Percentiles rank a stretch among this genome's conserved stretches.
Conservation (phyloP, 2,797 vertebrate genomes). For the Neoniphon sammara region DNA sequence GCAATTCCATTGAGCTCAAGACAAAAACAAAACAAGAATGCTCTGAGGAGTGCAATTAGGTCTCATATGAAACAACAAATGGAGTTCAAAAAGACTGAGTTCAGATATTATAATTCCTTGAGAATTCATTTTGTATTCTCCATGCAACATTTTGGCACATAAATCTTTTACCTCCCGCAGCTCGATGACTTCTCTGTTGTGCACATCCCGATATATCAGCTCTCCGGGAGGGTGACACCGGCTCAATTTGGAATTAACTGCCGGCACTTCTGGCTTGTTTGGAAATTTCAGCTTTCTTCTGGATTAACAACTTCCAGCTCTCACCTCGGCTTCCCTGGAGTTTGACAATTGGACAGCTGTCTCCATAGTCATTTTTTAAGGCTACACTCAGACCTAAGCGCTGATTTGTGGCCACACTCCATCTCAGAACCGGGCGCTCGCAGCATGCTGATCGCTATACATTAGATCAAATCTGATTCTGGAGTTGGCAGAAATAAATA, state of each 20-base stretch:
- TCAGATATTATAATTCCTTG: no score
- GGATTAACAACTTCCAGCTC: conserved; percentile 7
- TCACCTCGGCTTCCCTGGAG: not conserved
- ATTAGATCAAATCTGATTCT: conserved; percentile 29
- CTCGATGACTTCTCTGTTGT: not conserved
- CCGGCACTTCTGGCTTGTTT: not conserved
- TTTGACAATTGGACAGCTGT: not conserved
- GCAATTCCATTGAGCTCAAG: not conserved
- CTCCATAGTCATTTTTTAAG: not conserved
- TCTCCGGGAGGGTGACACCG: not conserved
- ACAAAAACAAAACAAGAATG: not conserved
- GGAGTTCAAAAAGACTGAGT: no score
- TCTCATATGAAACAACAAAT: not conserved
- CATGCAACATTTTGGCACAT: not conserved
- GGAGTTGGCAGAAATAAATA: conserved; percentile 46
- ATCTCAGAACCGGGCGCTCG: not conserved
- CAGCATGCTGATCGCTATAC: not conserved
- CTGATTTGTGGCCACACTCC: not conserved
- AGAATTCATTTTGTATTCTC: not conserved
- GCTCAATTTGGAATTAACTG: not conserved
- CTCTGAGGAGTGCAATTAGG: not conserved
- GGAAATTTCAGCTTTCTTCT: not conserved
- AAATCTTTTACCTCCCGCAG: conserved; percentile 25
- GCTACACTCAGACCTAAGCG: not conserved
- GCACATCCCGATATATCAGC: not conserved